Percentiles rank a stretch among this genome's conserved stretches.
phyloP scores from a whole-genome alignment of 1,140 invertebrate species.

The Drosophila gunungcola region DNA sequence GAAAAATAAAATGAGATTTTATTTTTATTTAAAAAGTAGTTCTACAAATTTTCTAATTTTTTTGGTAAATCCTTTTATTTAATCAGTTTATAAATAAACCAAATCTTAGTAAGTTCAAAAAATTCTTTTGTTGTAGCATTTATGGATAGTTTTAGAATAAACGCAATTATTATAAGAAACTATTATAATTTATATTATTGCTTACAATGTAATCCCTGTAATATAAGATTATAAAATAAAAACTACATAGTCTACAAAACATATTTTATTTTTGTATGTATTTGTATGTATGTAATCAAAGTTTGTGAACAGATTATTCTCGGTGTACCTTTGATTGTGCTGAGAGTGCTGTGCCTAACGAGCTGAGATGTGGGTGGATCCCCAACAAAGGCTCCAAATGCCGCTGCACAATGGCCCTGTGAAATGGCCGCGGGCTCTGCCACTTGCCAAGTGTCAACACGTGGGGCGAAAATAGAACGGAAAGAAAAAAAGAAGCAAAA shows the following conservation, averaged over 20 bases:
- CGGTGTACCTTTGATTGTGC: conserved; percentile 52
- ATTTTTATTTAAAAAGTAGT: no score
- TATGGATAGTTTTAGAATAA: neutral
- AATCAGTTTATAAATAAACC: no score
- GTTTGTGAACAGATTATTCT: neutral
- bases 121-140: no score
- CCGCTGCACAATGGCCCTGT: conserved; percentile 40
- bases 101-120: no score
- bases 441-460: conserved; percentile 51
- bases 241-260: no score
- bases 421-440: conserved; percentile 44
- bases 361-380: conserved; percentile 38
- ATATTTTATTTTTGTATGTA: no score
- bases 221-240: no score
- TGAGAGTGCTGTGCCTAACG: conserved; percentile 52
- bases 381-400: conserved; percentile 31
- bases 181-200: no score
- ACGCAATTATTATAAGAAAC: no score
- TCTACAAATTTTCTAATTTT: no score
- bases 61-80: no score
- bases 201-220: no score
- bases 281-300: neutral
- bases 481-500: neutral
- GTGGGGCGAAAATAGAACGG: conserved; percentile 37
- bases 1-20: neutral